Base-by-base conservation (phyloP, 2,888 invertebrate species). In the Caenorhabditis doughertyi region DNA sequence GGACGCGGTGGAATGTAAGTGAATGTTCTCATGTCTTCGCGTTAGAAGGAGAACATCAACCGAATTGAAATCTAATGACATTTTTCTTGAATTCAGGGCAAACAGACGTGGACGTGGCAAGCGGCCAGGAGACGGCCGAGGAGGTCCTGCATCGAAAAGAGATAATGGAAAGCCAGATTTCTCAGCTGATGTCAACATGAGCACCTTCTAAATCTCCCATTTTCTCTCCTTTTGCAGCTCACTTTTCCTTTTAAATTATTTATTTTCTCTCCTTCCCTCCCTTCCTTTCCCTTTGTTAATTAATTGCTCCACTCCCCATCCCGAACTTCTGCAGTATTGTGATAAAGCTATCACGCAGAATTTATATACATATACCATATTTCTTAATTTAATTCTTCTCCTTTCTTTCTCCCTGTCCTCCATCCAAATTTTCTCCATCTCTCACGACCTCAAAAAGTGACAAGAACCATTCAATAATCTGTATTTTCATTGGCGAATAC, bases 61-160 rank as follows among this genome's bases (percentile, higher is more conserved):
- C 35, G 35, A 47, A 47, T 18, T 18, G 4, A 13, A 13, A 7
- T 47, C 44, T 47, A 47, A 47, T 47, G 44, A 47, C 44, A 16
- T 60, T n/a, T 60, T 39, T n/a, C 23, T 60, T 60, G 60, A 60
- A 21, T 76, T 76, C 70, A 72, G 79, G 70, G 58, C 65, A 39
- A 73, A 76, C 73, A 70, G 85, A 53, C 74, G 84, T 9, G 85
- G 89, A 21, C 84, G 89, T 11, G 87, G 89, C 53, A 90, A 90
- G 73, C 71, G 90, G 64, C 89, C 89, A 7, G 89, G 89, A 44
- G 88, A 89, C 70, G 84, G 84, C 64, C 84, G 83, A 29, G 89
- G 88, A 27, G 90, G 90, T 8, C 90, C 90, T 23, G 89, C 89
- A 8, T 86, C 89, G 29, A 90, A 90, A 60, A 84, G 90, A 58